Evolutionary conservation across 2,797 vertebrate species (phyloP).

Genomic region (Hapalemur alaotrensis): DNA sequence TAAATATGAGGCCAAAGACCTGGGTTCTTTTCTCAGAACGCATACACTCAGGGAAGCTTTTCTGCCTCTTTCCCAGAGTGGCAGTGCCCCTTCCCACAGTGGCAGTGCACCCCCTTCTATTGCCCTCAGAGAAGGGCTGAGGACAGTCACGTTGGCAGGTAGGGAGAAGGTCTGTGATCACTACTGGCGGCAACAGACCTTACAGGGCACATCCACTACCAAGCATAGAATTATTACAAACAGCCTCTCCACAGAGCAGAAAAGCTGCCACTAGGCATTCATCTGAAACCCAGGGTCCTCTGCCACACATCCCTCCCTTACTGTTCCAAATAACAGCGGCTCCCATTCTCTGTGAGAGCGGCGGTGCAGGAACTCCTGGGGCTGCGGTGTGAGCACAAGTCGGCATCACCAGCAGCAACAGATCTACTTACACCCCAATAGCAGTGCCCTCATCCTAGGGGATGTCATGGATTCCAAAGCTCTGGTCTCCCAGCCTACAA

Average conservation of each 20-base stretch:
- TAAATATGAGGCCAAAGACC: not conserved
- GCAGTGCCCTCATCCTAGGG: not conserved
- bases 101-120: not conserved
- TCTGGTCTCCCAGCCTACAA: not conserved
- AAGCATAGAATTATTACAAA: not conserved
- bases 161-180: too few relatives aligned
- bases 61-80: not conserved
- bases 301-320: not conserved
- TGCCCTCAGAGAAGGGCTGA: not conserved
- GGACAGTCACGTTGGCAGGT: not conserved
- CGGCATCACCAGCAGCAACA: not conserved
- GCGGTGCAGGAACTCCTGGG: not conserved
- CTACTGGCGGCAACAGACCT: not conserved
- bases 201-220: not conserved
- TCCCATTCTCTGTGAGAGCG: not conserved
- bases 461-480: not conserved
- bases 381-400: not conserved
- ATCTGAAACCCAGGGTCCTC: not conserved
- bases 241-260: not conserved
- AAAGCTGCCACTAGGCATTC: not conserved
- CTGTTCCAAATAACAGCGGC: not conserved
- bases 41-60: not conserved
- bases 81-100: not conserved
- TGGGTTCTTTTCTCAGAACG: not conserved
- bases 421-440: not conserved